A percentile compares a stretch with the other conserved stretches of the same genome.
Conservation (phyloP, 2,888 invertebrate genomes). For the Platerodrilus igneus region DNA sequence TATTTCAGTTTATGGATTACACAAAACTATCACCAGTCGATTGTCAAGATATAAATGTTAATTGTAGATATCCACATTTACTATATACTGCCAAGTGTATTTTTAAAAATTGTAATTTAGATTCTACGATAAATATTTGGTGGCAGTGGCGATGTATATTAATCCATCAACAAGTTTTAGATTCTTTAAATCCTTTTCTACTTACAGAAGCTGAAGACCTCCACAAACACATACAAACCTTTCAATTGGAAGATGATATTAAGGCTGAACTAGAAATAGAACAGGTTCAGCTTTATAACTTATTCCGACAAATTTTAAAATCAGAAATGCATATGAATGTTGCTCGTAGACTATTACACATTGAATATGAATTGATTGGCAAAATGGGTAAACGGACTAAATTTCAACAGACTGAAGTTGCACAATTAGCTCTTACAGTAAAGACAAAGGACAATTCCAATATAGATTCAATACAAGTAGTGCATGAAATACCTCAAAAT, state of each 20-base stretch:
- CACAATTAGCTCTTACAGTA: constrained; percentile 77
- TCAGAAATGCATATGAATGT: constrained; percentile 63
- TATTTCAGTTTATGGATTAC: constrained; percentile 49
- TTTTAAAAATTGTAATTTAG: constrained; percentile 40
- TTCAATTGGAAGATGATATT: constrained; percentile 38
- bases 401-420: constrained; percentile 74
- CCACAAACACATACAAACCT: constrained; percentile 40
- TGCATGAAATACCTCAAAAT: constrained; percentile 59
- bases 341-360: constrained; percentile 59
- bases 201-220: constrained; percentile 55
- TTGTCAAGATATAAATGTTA: constrained; percentile 64
- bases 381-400: constrained; percentile 86
- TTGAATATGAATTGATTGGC: constrained; percentile 68
- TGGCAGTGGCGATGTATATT: constrained; percentile 72
- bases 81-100: constrained; percentile 46
- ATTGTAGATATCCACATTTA: constrained; percentile 56
- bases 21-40: constrained; percentile 51
- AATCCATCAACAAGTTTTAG: constrained; percentile 71
- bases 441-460: constrained; percentile 47
- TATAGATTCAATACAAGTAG: constrained; percentile 48
- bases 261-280: constrained; percentile 53
- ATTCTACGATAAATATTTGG: constrained; percentile 53
- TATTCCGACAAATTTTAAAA: constrained; percentile 68
- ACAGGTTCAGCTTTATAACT: constrained; percentile 62
- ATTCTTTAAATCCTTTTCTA: constrained; percentile 68